phyloP scores from a whole-genome alignment of 2,113 vertebrate species.

The Paradisaea rubra region DNA sequence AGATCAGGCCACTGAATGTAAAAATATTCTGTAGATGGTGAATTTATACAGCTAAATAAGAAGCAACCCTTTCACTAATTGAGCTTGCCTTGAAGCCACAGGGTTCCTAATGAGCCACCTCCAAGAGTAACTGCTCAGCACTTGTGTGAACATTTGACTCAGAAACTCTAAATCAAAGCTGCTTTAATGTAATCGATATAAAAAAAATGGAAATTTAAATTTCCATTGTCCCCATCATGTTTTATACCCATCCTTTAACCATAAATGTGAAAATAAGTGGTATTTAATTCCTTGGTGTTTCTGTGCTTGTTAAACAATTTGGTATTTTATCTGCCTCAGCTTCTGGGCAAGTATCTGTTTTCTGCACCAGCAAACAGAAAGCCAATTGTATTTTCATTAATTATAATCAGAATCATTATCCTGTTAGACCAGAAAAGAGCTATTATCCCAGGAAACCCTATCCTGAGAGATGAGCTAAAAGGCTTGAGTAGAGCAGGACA shows the following conservation, averaged over 20 bases:
- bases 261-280: background rate
- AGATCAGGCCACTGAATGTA: background rate
- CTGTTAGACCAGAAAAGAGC: background rate
- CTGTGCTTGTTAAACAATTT: background rate
- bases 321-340: background rate
- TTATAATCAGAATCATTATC: background rate
- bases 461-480: background rate
- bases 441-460: background rate
- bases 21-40: background rate
- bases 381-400: background rate
- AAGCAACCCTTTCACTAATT: background rate
- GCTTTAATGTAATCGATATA: background rate
- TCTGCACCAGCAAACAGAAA: background rate
- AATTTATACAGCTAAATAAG: background rate
- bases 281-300: background rate
- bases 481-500: background rate
- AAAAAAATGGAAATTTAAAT: background rate
- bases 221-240: background rate
- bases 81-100: background rate
- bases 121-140: background rate
- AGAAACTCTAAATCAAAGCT: background rate
- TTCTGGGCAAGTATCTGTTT: background rate
- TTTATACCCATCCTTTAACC: background rate
- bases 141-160: background rate
- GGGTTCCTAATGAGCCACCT: background rate